These are phyloP conservation scores for Datnioides undecimradiatus DNA, from an alignment of 2,113 vertebrate genomes.

Conservation along the genomic window DNA sequence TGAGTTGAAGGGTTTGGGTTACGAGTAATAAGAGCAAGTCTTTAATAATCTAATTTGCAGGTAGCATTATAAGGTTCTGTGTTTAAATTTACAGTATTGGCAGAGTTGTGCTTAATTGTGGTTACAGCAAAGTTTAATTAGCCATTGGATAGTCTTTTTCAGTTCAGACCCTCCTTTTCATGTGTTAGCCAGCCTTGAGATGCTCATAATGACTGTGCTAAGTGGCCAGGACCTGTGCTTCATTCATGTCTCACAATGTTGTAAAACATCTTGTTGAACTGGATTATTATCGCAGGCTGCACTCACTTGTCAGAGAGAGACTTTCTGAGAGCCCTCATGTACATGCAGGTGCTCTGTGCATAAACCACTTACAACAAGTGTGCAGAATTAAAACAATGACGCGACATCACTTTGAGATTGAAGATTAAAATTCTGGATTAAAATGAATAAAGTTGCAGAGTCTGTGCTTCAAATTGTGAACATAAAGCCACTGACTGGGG, in stretches of 20 bases:
- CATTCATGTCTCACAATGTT: not conserved
- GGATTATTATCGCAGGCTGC: constrained; percentile 31
- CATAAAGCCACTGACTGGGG: not conserved
- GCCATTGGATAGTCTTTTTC: not conserved
- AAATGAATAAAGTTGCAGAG: not conserved
- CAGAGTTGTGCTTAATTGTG: not conserved
- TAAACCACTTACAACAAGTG: constrained; percentile 40
- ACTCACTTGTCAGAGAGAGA: constrained; percentile 26
- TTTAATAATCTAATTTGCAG: not conserved
- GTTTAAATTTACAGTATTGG: not conserved
- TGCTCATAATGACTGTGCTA: not conserved
- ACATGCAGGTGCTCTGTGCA: constrained; percentile 19
- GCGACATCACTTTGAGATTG: constrained; percentile 25
- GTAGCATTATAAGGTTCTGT: not conserved
- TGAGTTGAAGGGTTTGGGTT: not conserved
- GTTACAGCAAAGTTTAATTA: not conserved
- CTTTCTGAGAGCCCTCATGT: constrained; percentile 41
- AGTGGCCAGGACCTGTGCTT: not conserved
- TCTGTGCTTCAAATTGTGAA: not conserved
- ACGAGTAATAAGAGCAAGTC: not conserved
- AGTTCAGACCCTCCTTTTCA: not conserved
- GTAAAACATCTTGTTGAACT: constrained; percentile 29
- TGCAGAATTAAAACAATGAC: constrained; percentile 41
- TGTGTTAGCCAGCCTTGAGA: not conserved
- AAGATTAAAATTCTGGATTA: constrained; percentile 34